Percentiles rank a stretch among this genome's conserved stretches.
Conservation (phyloP, 2,888 invertebrate genomes). For the Syrista parreyssii region DNA sequence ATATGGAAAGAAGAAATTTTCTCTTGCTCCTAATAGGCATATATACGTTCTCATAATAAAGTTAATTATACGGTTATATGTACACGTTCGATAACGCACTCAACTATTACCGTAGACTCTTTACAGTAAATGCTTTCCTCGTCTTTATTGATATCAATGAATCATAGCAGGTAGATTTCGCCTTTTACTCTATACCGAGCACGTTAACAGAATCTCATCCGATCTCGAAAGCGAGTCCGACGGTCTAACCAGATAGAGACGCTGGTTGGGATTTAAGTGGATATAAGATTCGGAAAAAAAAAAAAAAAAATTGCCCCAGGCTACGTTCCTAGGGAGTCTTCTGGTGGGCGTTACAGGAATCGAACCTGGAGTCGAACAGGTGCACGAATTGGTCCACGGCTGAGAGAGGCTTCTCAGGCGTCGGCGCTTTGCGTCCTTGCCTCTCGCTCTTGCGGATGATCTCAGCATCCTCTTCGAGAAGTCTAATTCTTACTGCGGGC, state of each 20-base stretch:
- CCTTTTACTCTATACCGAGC: background rate
- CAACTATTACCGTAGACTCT: background rate
- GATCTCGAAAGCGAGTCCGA: background rate
- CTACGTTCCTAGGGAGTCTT: background rate
- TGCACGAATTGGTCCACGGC: slow-evolving; percentile 18
- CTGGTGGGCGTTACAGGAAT: background rate
- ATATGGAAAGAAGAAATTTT: background rate
- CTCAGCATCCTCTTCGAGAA: slow-evolving; percentile 25
- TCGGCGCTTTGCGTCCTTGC: slow-evolving; percentile 6
- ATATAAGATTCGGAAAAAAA: background rate
- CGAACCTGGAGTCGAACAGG: slow-evolving; percentile 18
- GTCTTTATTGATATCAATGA: background rate
- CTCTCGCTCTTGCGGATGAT: slow-evolving; percentile 6
- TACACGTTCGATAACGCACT: background rate
- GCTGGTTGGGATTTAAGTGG: background rate
- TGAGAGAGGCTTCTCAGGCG: slow-evolving; percentile 4
- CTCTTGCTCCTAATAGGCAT: background rate
- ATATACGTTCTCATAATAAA: background rate
- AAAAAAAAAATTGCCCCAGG: background rate
- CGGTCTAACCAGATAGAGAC: background rate
- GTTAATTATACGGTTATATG: background rate
- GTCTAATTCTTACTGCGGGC: slow-evolving; percentile 53
- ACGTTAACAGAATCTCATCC: background rate
- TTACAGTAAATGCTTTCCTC: background rate
- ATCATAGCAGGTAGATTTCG: background rate